Evolutionary conservation across 2,888 invertebrate species (phyloP).

Genomic region (Lymantria dispar): DNA sequence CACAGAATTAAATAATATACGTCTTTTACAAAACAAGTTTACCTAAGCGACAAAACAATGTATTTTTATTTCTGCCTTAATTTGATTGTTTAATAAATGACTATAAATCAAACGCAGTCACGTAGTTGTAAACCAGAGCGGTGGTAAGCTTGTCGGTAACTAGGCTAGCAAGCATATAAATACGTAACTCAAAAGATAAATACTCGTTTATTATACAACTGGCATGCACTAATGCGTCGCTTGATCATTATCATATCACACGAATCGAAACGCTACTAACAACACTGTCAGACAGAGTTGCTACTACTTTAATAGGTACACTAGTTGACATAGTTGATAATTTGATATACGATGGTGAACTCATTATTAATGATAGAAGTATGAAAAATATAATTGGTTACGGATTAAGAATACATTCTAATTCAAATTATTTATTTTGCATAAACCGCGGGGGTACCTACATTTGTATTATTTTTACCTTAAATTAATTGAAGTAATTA

Average conservation of each 20-base stretch:
- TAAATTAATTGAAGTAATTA: too few species aligned
- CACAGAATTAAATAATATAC: too few species aligned
- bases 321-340: neutral
- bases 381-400: too few species aligned
- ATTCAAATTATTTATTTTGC: too few species aligned
- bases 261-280: conserved; percentile 28
- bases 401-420: too few species aligned
- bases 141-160: conserved; percentile 13
- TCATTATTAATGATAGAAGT: too few species aligned
- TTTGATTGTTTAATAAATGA: neutral
- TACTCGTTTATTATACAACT: conserved; percentile 39
- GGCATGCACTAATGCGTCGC: conserved; percentile 36
- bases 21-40: too few species aligned
- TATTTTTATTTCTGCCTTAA: conserved; percentile 6
- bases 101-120: neutral
- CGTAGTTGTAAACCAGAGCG: neutral
- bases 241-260: conserved; percentile 36
- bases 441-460: too few species aligned
- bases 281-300: conserved; percentile 1
- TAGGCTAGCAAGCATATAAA: conserved; percentile 17
- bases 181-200: conserved; percentile 20
- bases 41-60: too few species aligned
- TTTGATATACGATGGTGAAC: neutral
- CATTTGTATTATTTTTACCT: too few species aligned
- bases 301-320: conserved; percentile 3